phyloP scores from a whole-genome alignment of 1,140 invertebrate genomes.

The Octopus sinensis region DNA sequence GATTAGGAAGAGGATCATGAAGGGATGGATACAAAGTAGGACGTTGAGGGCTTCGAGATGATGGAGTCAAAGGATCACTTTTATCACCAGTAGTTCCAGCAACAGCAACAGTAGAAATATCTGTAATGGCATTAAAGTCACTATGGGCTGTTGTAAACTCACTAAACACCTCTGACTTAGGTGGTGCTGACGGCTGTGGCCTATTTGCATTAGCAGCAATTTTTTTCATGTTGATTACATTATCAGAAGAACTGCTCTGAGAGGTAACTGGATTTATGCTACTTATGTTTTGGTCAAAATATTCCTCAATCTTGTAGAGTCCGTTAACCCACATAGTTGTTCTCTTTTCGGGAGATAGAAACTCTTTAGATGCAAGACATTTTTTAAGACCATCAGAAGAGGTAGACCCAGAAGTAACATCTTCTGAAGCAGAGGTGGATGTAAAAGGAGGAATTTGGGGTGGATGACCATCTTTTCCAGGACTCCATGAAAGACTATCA shows the following conservation, averaged over 20 bases:
- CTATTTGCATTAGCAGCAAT: neutral
- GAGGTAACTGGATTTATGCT: neutral
- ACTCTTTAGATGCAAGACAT: neutral
- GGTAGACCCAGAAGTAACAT: neutral
- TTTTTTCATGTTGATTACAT: neutral
- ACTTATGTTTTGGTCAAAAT: neutral
- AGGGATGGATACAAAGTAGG: constrained; percentile 2
- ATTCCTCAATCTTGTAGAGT: neutral
- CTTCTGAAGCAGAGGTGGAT: neutral
- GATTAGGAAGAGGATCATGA: neutral
- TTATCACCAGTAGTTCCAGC: neutral
- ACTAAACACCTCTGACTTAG: neutral
- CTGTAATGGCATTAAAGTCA: neutral
- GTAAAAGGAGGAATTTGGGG: neutral
- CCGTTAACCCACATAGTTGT: neutral
- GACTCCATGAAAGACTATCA: constrained; percentile 3
- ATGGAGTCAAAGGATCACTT: neutral
- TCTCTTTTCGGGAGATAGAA: neutral
- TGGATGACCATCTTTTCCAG: neutral
- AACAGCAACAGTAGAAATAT: constrained; percentile 2
- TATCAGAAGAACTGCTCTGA: neutral
- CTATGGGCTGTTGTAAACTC: neutral
- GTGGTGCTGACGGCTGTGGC: neutral
- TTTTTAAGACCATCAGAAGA: neutral
- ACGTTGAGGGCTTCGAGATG: neutral